Base-by-base conservation (phyloP, 2,888 invertebrate species). In the Liposcelis brunnea region DNA sequence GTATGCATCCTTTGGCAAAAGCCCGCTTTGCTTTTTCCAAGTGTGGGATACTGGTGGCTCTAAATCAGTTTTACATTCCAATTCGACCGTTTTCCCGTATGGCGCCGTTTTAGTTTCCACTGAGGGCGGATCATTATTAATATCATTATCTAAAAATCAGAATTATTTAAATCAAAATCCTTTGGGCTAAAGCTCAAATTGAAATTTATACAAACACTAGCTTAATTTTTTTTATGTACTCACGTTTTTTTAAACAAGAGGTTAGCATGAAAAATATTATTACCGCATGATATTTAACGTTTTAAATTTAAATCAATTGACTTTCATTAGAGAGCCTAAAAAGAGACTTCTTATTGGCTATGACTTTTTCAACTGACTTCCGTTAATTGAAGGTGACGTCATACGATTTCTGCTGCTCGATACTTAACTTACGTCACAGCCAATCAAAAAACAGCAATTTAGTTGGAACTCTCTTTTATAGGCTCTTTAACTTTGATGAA, bases 11-110 rank as follows among this genome's bases (percentile, higher is more conserved):
- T 67, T 53, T 0, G 82, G 79, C 38, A 89, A 59, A 8, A 68
- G 62, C 2, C 77, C 77, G 48, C 75, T 78, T 53, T 82, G 78
- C 55, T 79, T 78, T 48, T 71, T 72, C 91, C 91, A 91, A 18
- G 73, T 69, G 54, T 78, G 75, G 2, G 66, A 66, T 1, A 79
- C 72, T 1, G 75, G 80, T 51, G 66, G 66, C 43, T 73, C 75
- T 40, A 79, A 59, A 52, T 74, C 71, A 49, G 74, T 75, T 15
- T 66, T 71, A 60, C 94, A 94, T 7, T 76, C 74, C 57, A 86
- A 65, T 31, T 71, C 65, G 1, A 81, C 72, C 2, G 66, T 68
- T 7, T 74, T 69, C 2, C 81, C 82, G 49, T 74, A 68, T 3
- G 74, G 69, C 2, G 74, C 78, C 31, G 67, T 67, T 53, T 69